Base-by-base conservation (phyloP, 2,797 vertebrate genomes). In the Anisognathus igniventris region DNA sequence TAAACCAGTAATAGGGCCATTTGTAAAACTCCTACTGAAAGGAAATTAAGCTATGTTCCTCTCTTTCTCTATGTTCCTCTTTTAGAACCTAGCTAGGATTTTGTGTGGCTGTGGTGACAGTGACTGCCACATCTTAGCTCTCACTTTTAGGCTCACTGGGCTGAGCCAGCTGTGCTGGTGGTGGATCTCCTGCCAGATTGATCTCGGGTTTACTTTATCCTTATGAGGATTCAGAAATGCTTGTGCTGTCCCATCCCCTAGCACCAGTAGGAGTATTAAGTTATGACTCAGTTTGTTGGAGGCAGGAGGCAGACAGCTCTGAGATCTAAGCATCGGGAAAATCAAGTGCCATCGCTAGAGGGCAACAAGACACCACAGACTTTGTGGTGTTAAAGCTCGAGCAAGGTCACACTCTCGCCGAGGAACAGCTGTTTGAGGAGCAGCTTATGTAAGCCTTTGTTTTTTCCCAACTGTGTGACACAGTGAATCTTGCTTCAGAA, bases 351-450 rank as follows among this genome's bases (percentile, higher is more conserved):
- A 19, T 66, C 96, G 61, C 92, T 93, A 96, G 96, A 14, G 95
- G 96, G 95, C 95, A 95, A 73, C 72, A 81, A 76, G 86, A n/a
- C 62, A 79, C 64, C 62, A 25, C 51, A 73, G 66, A 57, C 5
- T 18, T 1, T 22, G 8, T 10, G 8, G 1, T 60, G 28, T 10
- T 68, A 5, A 21, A 54, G 20, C 12, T 8, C 4, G 4, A 31
- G 42, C n/a, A 14, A 2, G 9, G 44, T 61, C 30, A 27, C 53
- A 35, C 2, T 21, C 30, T 56, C 14, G 0, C 35, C 7, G 39
- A 88, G 47, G 31, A 79, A 7, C 19, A 61, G 42, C 11, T 73
- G 35, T 19, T 27, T 37, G 35, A 87, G 50, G 40, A 82, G 4
- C 17, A 61, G 42, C 7, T 76, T 44, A n/a, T 10, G 15, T 12